phyloP scores from a whole-genome alignment of 2,888 invertebrate species.

The Linyphia triangularis region DNA sequence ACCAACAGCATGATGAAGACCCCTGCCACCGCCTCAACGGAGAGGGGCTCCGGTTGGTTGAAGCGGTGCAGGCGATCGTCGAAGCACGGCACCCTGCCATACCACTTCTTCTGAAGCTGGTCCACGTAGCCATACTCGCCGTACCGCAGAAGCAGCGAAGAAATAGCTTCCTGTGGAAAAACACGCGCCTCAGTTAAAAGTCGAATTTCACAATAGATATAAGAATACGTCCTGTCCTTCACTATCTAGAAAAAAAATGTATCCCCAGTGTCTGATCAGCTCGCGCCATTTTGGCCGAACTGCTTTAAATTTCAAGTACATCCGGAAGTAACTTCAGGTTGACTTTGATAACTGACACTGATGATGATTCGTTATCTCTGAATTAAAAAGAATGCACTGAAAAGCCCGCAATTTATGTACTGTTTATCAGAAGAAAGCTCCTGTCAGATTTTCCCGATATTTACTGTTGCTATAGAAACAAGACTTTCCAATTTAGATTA shows the following conservation, averaged over 20 bases:
- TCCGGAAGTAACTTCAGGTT: no score
- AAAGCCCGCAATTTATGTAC: no score
- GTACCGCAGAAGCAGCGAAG: conserved; percentile 89
- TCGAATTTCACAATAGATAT: neutral
- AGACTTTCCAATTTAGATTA: no score
- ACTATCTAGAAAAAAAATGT: neutral
- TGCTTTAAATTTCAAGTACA: no score
- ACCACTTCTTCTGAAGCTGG: conserved; percentile 92
- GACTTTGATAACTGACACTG: no score
- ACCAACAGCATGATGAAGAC: conserved; percentile 89
- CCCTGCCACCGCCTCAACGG: conserved; percentile 90
- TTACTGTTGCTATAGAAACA: no score
- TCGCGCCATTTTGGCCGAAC: no score
- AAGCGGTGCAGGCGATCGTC: conserved; percentile 76
- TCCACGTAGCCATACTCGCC: conserved; percentile 92
- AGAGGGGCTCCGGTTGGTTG: conserved; percentile 88
- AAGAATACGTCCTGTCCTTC: neutral
- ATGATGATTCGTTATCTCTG: no score
- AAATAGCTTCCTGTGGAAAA: conserved; percentile 87
- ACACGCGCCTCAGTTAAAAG: neutral
- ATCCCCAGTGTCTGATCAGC: no score
- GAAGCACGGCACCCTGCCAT: conserved; percentile 90
- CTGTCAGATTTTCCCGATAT: no score
- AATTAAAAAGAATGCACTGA: no score
- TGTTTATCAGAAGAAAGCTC: no score